Base-by-base conservation (phyloP, 2,113 vertebrate genomes). In the Raphicerus campestris region DNA sequence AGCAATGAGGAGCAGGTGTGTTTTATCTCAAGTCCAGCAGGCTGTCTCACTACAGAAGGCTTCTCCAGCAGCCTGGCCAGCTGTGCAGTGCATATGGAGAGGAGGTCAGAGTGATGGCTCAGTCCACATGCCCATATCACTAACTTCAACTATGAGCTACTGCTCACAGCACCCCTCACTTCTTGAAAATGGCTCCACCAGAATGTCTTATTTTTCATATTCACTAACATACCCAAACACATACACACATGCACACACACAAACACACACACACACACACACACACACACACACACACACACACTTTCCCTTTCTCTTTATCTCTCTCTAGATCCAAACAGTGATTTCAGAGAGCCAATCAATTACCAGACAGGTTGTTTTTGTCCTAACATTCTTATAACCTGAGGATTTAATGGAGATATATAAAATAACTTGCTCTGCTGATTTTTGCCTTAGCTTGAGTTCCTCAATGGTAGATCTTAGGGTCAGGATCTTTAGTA, bases 1-100 rank as follows among this genome's bases (percentile, higher is more conserved):
- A 81, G 42, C 51, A 92, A 39, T 32, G 51, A 96, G 58, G 81
- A 96, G 30, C 95, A 97, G 91, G 75, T 95, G 88, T 88, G 60
- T 94, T 95, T 96, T 94, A 87, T 96, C 96, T 90, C 63, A 53
- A 83, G 58, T 24, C 84, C 81, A 84, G 91, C 81, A 93, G 88
- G 49, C 82, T 83, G 20, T 56, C 73, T 53, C 94, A 66, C 60
- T 73, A 51, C 5, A 86, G 55, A 39, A 81, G 70, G 15, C 24
- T 96, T 87, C 61, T 88, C 80, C 24, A 53, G 87, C 73, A 89
- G 56, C 39, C 73, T n/a, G 47, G n/a, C 66, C 87, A 93, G 73
- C 87, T 93, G 58, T 75, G 56, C 47, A 56, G 30, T 14, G 11
- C 56, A 47, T 47, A 26, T 42, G 83, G 49, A 32, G 17, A 14